Evolutionary conservation across 2,113 vertebrate genomes (phyloP), one percentile per base, ranked within the genome.

Genomic region (Alethe castanea): DNA sequence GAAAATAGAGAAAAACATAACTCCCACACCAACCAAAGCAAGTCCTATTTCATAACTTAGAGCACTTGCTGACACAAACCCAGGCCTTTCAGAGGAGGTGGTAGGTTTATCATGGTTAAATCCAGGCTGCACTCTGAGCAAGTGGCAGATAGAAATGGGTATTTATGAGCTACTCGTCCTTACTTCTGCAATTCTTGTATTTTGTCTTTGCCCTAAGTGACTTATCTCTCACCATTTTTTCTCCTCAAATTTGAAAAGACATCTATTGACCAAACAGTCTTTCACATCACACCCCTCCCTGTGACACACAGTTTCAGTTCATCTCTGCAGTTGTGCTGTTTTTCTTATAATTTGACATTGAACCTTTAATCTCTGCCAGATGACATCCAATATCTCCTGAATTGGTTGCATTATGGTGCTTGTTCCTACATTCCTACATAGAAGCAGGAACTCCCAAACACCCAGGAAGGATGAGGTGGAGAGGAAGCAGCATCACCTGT

Each of bases 81-180:
- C 13, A 60, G 15, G 11, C 13, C 62, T 69, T 57, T 38, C 72
- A 86, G 60, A 50, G 26, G 12, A 45, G 12, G 3, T 13, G 4
- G 3, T 7, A 36, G 3, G 5, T 42, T 65, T 47, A 61, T 48
- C 26, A 8, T 8, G 6, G 23, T 67, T 72, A 36, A 84, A 92
- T 13, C 5, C 28, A 67, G 25, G 12, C 35, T 45, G 38, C 16
- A 64, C 28, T 64, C 35, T 67, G 57, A 50, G 26, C 15, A 73
- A 0, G 2, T 44, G 59, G 12, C 0, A 0, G 8, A 33, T 3
- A 73, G 26, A 72, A 86, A 38, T 3, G 5, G 9, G 5, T 5
- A 88, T 80, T 56, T 72, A 56, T 56, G 44, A 72, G 9, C 29
- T 72, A 23, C 11, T 26, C 13, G 16, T 16, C 47, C 11, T 35